Evolutionary conservation across 2,888 invertebrate genomes (phyloP).

Genomic region (Pachliopta kotzebuea): DNA sequence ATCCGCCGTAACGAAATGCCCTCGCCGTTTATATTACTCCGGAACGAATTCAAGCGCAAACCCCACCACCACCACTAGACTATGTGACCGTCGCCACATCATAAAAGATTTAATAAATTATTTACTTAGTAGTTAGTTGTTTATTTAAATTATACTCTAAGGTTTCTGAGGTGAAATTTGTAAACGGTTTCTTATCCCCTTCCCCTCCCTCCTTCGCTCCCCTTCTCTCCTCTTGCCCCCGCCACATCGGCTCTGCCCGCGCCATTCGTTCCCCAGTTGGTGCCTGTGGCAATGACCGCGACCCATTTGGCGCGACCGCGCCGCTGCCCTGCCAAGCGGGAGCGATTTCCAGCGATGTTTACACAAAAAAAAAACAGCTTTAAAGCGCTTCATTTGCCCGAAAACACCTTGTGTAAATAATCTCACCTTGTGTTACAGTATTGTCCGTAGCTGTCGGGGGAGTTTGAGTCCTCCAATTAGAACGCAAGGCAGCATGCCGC

Average conservation of each 20-base stretch:
- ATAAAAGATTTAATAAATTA: neutral
- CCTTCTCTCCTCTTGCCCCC: too few relatives aligned
- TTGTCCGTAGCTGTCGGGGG: neutral
- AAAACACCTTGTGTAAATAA: constrained; percentile 29
- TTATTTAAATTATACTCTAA: neutral
- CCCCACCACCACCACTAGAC: neutral
- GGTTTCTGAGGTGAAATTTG: constrained; percentile 15
- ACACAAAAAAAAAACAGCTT: constrained; percentile 29
- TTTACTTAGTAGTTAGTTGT: neutral
- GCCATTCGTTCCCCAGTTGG: constrained; percentile 23
- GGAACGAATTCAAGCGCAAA: neutral
- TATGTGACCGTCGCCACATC: neutral
- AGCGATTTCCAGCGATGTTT: constrained; percentile 26
- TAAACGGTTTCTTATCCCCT: constrained; percentile 9
- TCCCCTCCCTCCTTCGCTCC: neutral
- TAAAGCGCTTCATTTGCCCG: constrained; percentile 26
- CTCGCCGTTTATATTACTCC: neutral
- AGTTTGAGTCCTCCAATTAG: neutral
- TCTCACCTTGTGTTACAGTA: constrained; percentile 4
- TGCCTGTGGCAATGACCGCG: constrained; percentile 29
- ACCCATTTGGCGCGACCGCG: constrained; percentile 30
- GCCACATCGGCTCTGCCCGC: constrained; percentile 4
- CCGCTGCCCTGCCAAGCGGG: constrained; percentile 29
- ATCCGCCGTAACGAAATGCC: neutral
- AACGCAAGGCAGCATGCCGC: neutral